Base-by-base conservation (phyloP, 2,888 invertebrate genomes). In the Dolichomitus sp. region DNA sequence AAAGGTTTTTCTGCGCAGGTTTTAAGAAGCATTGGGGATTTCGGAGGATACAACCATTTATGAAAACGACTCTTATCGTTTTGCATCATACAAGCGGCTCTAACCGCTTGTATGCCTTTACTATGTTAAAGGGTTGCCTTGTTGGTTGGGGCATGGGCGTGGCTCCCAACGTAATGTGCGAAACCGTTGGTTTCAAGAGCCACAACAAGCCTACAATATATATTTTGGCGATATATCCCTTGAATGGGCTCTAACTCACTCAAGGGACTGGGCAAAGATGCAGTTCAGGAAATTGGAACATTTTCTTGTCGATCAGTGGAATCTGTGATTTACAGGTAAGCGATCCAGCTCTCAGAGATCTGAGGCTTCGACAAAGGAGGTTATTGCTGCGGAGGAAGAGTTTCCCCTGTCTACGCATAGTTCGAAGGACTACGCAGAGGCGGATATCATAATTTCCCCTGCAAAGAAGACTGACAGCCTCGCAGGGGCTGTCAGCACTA, bases 261-360 rank as follows among this genome's bases (percentile, higher is more conserved):
- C 65, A 65, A 9, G 30, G 27, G 27, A 6, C 45, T 27, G 42
- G 4, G 65, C 14, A 14, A 7, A 12, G 27, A 27, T 45, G 42
- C 45, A 45, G 42, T n/a, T 27, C 27, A 27, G 7, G 27, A 27
- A n/a, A 19, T 19, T 37, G 23, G 27, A 19, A n/a, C 1, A 5
- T n/a, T n/a, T n/a, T n/a, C n/a, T n/a, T n/a, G n/a, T n/a, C n/a
- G n/a, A n/a, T n/a, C n/a, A n/a, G n/a, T n/a, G n/a, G n/a, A n/a
- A n/a, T n/a, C n/a, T n/a, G n/a, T 23, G 12, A n/a, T 45, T 65
- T 48, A 9, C 45, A 48, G 65, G 45, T 65, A 48, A 65, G 12
- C 65, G 30, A 27, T 45, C 30, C 27, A 14, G 65, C 6, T 45
- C 65, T 48, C 48, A 48, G 17, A 17, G 17, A 48, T 48, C 48